Evolutionary conservation across 1,140 invertebrate species (phyloP).

Genomic region (Scaptomyza hsui): DNA sequence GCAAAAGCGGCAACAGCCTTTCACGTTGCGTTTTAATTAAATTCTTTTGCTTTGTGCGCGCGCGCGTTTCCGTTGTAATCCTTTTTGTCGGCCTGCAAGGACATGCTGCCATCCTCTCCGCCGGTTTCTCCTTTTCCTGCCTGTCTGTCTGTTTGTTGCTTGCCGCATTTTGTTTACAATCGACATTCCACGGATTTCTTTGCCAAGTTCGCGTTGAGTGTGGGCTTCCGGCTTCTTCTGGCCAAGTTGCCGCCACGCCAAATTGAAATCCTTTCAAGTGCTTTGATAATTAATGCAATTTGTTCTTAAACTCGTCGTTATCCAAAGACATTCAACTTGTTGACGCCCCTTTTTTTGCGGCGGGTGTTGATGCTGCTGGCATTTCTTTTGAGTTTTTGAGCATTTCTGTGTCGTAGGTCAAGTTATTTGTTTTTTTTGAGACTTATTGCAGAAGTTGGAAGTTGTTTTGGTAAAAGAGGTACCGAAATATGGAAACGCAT

Average conservation of each 20-base stretch:
- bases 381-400: slow-evolving; percentile 6
- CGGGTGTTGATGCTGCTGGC: neutral
- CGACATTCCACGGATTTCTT: slow-evolving; percentile 57
- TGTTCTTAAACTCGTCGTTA: slow-evolving; percentile 43
- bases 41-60: slow-evolving; percentile 70
- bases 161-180: slow-evolving; percentile 60
- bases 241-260: slow-evolving; percentile 12
- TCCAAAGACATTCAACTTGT: slow-evolving; percentile 29
- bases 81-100: slow-evolving; percentile 56
- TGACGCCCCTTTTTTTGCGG: neutral
- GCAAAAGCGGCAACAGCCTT: neutral
- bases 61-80: slow-evolving; percentile 67
- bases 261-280: slow-evolving; percentile 69
- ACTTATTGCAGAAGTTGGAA: neutral
- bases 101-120: slow-evolving; percentile 27
- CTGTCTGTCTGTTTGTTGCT: slow-evolving; percentile 18
- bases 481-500: too few species aligned
- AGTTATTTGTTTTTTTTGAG: neutral
- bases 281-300: slow-evolving; percentile 79
- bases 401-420: slow-evolving; percentile 18
- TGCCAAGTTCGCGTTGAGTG: slow-evolving; percentile 35
- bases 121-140: neutral
- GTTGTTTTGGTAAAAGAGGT: too few species aligned
- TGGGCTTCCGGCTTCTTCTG: slow-evolving; percentile 20
- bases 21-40: slow-evolving; percentile 71